Conservation (phyloP, 2,888 invertebrate genomes). For the Itoplectis maculator region DNA sequence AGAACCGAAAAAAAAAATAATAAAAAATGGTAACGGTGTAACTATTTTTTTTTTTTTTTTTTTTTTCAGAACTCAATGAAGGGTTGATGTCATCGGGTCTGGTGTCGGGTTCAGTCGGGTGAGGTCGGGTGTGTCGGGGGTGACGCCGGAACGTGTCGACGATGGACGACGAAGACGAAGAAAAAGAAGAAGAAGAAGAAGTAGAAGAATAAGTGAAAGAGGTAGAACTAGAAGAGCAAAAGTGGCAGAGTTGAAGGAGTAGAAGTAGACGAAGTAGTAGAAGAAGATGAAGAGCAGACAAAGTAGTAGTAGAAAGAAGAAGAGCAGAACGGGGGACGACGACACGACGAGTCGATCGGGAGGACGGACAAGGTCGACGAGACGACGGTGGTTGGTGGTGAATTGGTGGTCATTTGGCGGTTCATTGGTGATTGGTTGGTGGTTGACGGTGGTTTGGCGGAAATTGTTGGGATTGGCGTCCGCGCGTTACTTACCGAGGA, state of each 20-base stretch:
- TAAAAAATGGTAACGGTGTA: neutral
- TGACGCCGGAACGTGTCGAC: slow-evolving; percentile 47
- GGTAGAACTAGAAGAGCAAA: slow-evolving; percentile 25
- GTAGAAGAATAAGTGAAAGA: slow-evolving; percentile 36
- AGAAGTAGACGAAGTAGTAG: slow-evolving; percentile 32
- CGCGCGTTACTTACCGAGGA: slow-evolving; percentile 91
- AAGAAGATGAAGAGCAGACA: slow-evolving; percentile 39
- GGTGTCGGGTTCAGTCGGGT: slow-evolving; percentile 34
- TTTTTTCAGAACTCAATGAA: too few species aligned
- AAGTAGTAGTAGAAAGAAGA: slow-evolving; percentile 39
- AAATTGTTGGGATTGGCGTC: slow-evolving; percentile 55
- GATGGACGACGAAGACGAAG: slow-evolving; percentile 48
- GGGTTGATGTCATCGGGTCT: neutral
- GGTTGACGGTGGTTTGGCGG: slow-evolving; percentile 12
- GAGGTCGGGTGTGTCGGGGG: slow-evolving; percentile 27
- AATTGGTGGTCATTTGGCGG: slow-evolving; percentile 2
- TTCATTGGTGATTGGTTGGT: neutral
- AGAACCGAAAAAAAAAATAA: too few species aligned
- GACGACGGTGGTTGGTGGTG: slow-evolving; percentile 21
- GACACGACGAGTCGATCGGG: slow-evolving; percentile 42
- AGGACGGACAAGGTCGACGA: slow-evolving; percentile 39
- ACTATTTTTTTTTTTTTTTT: neutral
- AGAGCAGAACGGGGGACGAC: slow-evolving; percentile 40
- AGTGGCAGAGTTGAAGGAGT: slow-evolving; percentile 29
- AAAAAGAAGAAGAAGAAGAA: slow-evolving; percentile 32